Evolutionary conservation across 2,888 invertebrate species (phyloP).

Genomic region (Chymomyza procnemis): DNA sequence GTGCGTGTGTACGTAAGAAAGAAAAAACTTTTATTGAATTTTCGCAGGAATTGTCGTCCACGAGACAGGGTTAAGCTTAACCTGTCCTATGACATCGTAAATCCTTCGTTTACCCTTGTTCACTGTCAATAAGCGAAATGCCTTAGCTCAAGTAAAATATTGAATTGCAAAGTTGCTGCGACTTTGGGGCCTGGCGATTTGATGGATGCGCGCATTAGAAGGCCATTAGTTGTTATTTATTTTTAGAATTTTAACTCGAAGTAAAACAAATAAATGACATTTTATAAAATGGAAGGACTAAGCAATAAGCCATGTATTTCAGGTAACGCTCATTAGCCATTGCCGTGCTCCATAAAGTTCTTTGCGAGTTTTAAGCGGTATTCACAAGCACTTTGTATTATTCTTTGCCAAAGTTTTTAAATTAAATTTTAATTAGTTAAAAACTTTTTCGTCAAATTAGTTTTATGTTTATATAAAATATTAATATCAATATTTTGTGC

Average conservation of each 20-base stretch:
- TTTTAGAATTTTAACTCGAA: neutral
- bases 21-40: constrained; percentile 16
- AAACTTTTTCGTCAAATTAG: neutral
- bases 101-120: constrained; percentile 1
- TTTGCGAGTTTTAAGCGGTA: neutral
- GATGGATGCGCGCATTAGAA: neutral
- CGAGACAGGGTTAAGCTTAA: neutral
- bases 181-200: neutral
- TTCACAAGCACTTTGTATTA: no score
- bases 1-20: neutral
- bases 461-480: neutral
- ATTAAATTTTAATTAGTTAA: constrained; percentile 4
- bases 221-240: neutral
- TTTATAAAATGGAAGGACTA: neutral
- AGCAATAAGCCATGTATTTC: neutral
- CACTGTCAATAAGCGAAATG: neutral
- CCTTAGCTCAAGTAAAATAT: neutral
- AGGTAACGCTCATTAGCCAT: constrained; percentile 7
- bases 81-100: neutral
- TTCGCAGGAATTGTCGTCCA: constrained; percentile 1
- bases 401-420: neutral
- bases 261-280: neutral
- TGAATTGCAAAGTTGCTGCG: neutral
- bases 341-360: neutral
- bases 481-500: no score